Conservation (phyloP, 2,888 invertebrate species). For the Apamea anceps region DNA sequence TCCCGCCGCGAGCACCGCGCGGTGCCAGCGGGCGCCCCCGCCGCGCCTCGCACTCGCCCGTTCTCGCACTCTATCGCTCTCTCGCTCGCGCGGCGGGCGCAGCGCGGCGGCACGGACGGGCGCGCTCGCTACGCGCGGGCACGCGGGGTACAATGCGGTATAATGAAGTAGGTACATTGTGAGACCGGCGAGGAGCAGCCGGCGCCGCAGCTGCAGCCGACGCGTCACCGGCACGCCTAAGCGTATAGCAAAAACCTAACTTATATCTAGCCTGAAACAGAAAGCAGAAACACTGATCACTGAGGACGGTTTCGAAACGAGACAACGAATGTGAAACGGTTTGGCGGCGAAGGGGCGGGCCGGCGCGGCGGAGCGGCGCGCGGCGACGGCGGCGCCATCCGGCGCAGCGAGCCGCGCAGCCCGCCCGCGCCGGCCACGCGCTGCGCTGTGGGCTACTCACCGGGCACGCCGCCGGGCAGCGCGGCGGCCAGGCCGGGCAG, state of each 20-base stretch:
- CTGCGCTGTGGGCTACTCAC: conserved; percentile 49
- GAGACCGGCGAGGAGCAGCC: conserved; percentile 74
- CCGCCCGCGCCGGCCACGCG: conserved; percentile 58
- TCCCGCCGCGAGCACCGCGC: conserved; percentile 1
- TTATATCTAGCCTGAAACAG: conserved; percentile 90
- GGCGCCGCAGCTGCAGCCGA: conserved; percentile 73
- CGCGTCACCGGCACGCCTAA: conserved; percentile 71
- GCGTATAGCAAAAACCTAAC: conserved; percentile 84
- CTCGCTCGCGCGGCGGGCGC: conserved; percentile 37
- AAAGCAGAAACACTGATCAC: conserved; percentile 89
- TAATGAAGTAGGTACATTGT: conserved; percentile 84
- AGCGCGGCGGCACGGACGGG: conserved; percentile 49
- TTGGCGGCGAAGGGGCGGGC: conserved; percentile 57
- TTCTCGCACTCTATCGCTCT: conserved; percentile 33
- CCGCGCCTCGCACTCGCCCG: conserved; percentile 57
- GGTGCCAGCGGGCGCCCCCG: conserved; percentile 42
- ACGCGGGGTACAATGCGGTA: conserved; percentile 72
- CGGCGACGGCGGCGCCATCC: conserved; percentile 38
- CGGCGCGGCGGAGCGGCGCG: conserved; percentile 39
- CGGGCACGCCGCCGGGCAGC: conserved; percentile 50
- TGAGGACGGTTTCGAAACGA: conserved; percentile 81
- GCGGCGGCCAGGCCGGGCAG: conserved; percentile 25
- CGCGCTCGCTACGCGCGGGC: conserved; percentile 57
- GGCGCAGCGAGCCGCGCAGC: conserved; percentile 36
- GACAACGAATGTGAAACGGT: conserved; percentile 68